Base-by-base conservation (phyloP, 2,113 vertebrate genomes). In the Leucopsar rothschildi region DNA sequence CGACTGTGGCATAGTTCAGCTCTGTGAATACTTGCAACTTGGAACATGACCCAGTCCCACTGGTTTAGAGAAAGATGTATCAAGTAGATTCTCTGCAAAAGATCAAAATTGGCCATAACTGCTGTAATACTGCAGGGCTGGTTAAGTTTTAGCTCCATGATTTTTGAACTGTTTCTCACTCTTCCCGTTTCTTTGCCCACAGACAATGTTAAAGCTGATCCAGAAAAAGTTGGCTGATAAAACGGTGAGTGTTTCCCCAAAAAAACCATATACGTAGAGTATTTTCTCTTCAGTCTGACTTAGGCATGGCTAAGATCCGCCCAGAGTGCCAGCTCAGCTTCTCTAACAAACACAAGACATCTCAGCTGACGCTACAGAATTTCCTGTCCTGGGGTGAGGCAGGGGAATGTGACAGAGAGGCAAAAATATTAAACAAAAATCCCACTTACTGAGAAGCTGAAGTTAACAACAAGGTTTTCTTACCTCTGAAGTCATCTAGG, bases 131-230 rank as follows among this genome's bases (percentile, higher is more conserved):
- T 75, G 31, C n/a, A 65, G 18, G 28, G 15, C 40, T 73, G 28
- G 42, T 61, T 52, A 76, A 40, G n/a, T 45, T 86, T 91, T 63
- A 82, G 21, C 39, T 57, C 20, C 39, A 3, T 50, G 15, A 35
- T 69, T 87, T 76, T 45, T 76, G 6, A 86, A 22, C 42, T 27
- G 25, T 72, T 57, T 35, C 47, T 93, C 53, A 87, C 61, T 85
- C 39, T 66, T 63, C 47, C 57, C 27, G 14, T 88, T 92, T 27
- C 42, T 97, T 91, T 86, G 12, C 82, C 85, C 82, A 44, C 96
- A 99, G 99, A 99, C 99, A 20, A 99, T 99, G 99, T 95, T 99
- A 82, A 99, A 99, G 96, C 92, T 99, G 96, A 99, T 99, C 90
- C 99, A 99, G 98, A 99, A 99, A 98, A 99, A 99, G 93, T 56